Evolutionary conservation across 2,113 vertebrate species (phyloP), one percentile per base, ranked within the genome.

Genomic region (Rhinichthys klamathensis): DNA sequence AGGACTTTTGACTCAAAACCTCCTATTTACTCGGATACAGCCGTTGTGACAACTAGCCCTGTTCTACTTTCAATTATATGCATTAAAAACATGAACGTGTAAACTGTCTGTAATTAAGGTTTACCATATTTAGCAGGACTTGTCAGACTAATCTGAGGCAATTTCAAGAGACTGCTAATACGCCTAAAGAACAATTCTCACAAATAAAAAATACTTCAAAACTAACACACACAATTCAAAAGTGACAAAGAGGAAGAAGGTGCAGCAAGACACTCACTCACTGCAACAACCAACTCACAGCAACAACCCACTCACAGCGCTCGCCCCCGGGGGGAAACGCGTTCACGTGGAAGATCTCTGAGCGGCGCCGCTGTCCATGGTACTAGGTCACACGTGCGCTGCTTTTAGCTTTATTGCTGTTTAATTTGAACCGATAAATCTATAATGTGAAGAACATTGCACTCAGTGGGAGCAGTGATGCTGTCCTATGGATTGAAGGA

Each of bases 321-420:
- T 23, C 35, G 25, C 63, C 25, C 25, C 63, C n/a, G n/a, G 58
- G 7, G 58, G 58, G 58, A 61, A 61, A 49, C 75, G 75, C 75
- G 75, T 78, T 75, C 72, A 75, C 16, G 72, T 49, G 44, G 32
- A 30, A 35, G 75, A 35, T 58, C 56, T 35, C 41, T 25, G 44
- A 30, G 80, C 30, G 44, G 25, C 38, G 79, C 79, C 84, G 89
- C 93, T 95, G 92, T 95, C 93, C 93, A 88, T 25, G 92, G 93
- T 94, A 89, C 93, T 94, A 92, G 92, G 92, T 86, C 87, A 60
- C 86, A 58, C 87, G 70, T 54, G 30, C 49, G 46, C 72, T 84
- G 87, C 78, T 89, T 83, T 87, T 86, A 88, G 84, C 84, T 85
- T 84, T 88, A 72, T 83, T 77, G 87, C 90, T 87, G 86, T 73